phyloP scores from a whole-genome alignment of 2,797 vertebrate genomes.

The Phaenicophaeus curvirostris region DNA sequence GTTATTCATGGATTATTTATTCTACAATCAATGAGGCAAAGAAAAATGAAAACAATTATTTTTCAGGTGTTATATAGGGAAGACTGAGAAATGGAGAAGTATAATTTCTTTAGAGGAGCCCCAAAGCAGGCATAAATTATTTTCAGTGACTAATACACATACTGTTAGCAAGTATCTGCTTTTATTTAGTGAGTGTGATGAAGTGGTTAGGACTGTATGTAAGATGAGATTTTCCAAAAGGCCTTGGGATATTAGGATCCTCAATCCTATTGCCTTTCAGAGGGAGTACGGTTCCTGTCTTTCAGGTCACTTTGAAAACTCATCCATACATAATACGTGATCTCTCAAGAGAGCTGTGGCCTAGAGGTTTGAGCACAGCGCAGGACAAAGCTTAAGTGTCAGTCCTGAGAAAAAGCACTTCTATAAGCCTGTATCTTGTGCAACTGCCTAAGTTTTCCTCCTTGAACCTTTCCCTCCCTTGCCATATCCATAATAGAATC shows the following conservation, averaged over 20 bases:
- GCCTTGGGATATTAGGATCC: background rate
- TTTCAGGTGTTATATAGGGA: conserved; percentile 33
- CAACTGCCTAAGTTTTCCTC: background rate
- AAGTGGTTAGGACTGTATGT: background rate
- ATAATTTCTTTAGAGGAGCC: conserved; percentile 26
- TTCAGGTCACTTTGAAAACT: conserved; percentile 42
- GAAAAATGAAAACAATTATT: conserved; percentile 62
- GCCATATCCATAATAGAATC: background rate
- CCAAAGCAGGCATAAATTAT: conserved; percentile 42
- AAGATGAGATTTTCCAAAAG: conserved; percentile 10
- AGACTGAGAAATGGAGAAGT: background rate
- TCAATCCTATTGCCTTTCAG: background rate
- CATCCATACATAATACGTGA: background rate
- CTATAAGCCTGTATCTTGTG: background rate
- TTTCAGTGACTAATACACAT: conserved; percentile 28
- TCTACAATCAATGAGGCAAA: conserved; percentile 42
- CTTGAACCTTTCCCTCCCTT: background rate
- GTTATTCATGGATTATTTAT: conserved; percentile 48
- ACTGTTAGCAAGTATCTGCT: conserved; percentile 43
- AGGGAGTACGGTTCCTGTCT: background rate
- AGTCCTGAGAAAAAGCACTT: background rate
- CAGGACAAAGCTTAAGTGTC: background rate
- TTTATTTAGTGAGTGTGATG: conserved; percentile 13
- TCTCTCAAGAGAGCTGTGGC: background rate
- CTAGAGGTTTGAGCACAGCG: background rate